Percentiles rank a stretch among this genome's conserved stretches.
These are phyloP conservation scores for Coptodon rendalli DNA, from an alignment of 2,113 vertebrate genomes.

Conservation along the genomic window DNA sequence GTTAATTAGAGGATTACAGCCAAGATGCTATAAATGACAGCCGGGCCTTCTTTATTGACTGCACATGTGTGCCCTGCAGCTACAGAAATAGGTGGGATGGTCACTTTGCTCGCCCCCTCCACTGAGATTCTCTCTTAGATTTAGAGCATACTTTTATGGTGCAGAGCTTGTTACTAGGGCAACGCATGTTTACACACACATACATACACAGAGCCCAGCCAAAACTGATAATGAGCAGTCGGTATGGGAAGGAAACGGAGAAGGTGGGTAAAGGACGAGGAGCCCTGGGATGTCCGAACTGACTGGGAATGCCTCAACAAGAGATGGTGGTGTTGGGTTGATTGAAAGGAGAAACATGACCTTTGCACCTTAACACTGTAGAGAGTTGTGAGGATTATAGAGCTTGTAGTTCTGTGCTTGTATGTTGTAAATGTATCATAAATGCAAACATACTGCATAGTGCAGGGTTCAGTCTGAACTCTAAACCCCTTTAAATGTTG, in stretches of 20 bases:
- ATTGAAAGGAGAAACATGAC: neutral
- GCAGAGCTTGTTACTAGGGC: conserved; percentile 43
- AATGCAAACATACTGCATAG: neutral
- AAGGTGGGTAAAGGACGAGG: conserved; percentile 3
- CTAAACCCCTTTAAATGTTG: neutral
- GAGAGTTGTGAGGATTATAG: neutral
- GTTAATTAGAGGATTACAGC: conserved; percentile 67
- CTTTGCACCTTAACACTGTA: neutral
- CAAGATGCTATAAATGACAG: conserved; percentile 52
- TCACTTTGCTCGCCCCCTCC: conserved; percentile 13
- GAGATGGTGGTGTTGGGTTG: neutral
- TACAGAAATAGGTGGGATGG: conserved; percentile 57
- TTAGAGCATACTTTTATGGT: conserved; percentile 43
- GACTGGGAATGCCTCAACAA: neutral
- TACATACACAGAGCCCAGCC: neutral
- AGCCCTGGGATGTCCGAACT: neutral
- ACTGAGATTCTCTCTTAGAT: conserved; percentile 33
- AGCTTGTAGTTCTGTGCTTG: neutral
- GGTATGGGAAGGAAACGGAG: neutral
- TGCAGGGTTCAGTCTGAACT: neutral
- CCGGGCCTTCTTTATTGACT: conserved; percentile 46
- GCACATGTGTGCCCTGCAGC: conserved; percentile 43
- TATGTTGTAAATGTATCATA: neutral
- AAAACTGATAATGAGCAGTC: conserved; percentile 28
- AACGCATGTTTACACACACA: conserved; percentile 37